Evolutionary conservation across 2,113 vertebrate species (phyloP), one percentile per base, ranked within the genome.

Genomic region (Rallus limicola): DNA sequence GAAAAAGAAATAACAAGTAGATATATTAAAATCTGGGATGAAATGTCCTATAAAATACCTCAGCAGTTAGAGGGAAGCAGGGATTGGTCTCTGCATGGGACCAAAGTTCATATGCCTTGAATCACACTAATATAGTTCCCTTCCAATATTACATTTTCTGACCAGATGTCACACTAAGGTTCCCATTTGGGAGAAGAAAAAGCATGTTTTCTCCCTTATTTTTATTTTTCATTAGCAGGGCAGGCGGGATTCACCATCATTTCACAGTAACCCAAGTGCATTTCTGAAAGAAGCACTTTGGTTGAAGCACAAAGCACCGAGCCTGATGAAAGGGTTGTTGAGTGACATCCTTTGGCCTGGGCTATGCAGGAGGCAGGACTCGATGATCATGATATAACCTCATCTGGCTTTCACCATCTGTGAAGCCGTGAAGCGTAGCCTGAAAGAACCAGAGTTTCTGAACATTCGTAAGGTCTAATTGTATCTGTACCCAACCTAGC

Each of bases 321-420:
- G 38, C 77, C 62, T 31, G 58, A 23, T 64, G 59, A 16, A 92
- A 85, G 68, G 4, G 46, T 5, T 71, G 65, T 74, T 20, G 50
- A 33, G 91, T 72, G 86, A 82, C 89, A 53, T 14, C 86, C 65
- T 26, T 59, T 63, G 84, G 94, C 64, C 80, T 2, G 0, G 46
- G 62, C 60, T 34, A 21, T 2, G 53, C 81, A 84, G 77, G 72
- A 92, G 86, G 83, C 77, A 93, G 62, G 26, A 44, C 78, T 20
- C 0, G 0, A 60, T 23, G 58, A 86, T 46, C 67, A 15, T 14
- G 77, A 74, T 10, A 46, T 11, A 89, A 95, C 86, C 89, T 95
- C 89, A 90, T 56, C 81, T 94, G 84, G 81, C 89, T 92, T 87
- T 65, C 13, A 25, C 77, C 83, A 92, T 69, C 91, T 89, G 89